phyloP scores from a whole-genome alignment of 2,888 invertebrate genomes.

The Acronicta alni region DNA sequence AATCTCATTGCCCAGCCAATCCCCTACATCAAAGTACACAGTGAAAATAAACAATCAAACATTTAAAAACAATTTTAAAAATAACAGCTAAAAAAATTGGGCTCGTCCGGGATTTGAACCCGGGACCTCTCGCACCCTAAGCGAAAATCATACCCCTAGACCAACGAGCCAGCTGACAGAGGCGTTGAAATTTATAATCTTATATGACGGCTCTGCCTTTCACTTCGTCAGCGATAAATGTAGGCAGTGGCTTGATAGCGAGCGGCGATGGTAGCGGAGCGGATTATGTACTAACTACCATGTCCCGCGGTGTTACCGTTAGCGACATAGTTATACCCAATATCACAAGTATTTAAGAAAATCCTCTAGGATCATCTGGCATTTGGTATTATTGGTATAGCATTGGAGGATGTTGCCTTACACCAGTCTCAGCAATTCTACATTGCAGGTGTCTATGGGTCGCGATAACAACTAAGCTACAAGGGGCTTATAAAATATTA shows the following conservation, averaged over 20 bases:
- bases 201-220: slow-evolving; percentile 12
- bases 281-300: neutral
- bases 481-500: too few species aligned
- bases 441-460: too few species aligned
- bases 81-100: slow-evolving; percentile 53
- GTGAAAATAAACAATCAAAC: neutral
- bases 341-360: too few species aligned
- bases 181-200: neutral
- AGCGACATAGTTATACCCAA: too few species aligned
- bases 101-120: slow-evolving; percentile 89
- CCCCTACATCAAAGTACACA: too few species aligned
- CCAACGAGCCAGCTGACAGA: slow-evolving; percentile 79
- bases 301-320: too few species aligned
- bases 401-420: too few species aligned
- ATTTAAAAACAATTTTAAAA: neutral
- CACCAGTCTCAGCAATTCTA: too few species aligned
- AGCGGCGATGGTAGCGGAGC: neutral
- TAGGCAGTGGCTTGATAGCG: neutral
- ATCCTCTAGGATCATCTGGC: too few species aligned
- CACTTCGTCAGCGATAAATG: slow-evolving; percentile 12
- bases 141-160: slow-evolving; percentile 90
- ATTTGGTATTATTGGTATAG: too few species aligned
- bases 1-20: too few species aligned
- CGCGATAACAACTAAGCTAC: too few species aligned
- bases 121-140: slow-evolving; percentile 89